Evolutionary conservation across 2,888 invertebrate species (phyloP), one percentile per base, ranked within the genome.

Genomic region (Drosophila conformis): DNA sequence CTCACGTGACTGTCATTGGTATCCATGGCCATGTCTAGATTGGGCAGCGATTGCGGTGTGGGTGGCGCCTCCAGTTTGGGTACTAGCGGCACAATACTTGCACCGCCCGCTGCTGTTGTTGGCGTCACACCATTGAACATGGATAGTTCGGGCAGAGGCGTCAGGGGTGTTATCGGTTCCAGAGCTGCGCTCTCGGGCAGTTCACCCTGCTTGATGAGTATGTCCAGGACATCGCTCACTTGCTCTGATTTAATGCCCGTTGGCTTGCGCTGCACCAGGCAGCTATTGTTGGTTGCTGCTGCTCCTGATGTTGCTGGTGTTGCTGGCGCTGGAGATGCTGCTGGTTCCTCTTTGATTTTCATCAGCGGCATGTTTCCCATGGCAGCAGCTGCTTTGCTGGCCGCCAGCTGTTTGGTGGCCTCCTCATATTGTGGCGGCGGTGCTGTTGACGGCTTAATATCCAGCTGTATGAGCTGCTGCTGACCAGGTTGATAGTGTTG

Each of bases 121-220:
- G 82, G 75, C n/a, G 83, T 74, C 13, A 69, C 64, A 36, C 80
- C 73, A 76, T 76, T 77, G 58, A 70, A 79, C 66, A 78, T 70
- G 25, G 80, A 51, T 36, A 87, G 61, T 36, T 82, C 81, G 54
- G 90, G 92, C 58, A 89, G 69, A 90, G 92, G 71, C 85, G 92
- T 78, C 76, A 93, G 93, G 35, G 95, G 94, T 33, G 95, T 94
- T 73, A 94, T 92, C 2, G 93, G 91, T 53, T 92, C 92, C 56
- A 92, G 70, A 8, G 90, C 98, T 84, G 97, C 84, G 42, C 84
- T 97, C 11, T 98, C 96, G 1, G 98, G 97, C 67, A 98, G 93
- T 91, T 98, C 98, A 15, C 98, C 98, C 92, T 97, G 98, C 91
- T 98, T 97, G 52, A 98, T 98, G 18, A 99, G 95, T 81, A 99